Evolutionary conservation across 2,113 vertebrate genomes (phyloP).

Genomic region (Phalacrocorax brasilianus): DNA sequence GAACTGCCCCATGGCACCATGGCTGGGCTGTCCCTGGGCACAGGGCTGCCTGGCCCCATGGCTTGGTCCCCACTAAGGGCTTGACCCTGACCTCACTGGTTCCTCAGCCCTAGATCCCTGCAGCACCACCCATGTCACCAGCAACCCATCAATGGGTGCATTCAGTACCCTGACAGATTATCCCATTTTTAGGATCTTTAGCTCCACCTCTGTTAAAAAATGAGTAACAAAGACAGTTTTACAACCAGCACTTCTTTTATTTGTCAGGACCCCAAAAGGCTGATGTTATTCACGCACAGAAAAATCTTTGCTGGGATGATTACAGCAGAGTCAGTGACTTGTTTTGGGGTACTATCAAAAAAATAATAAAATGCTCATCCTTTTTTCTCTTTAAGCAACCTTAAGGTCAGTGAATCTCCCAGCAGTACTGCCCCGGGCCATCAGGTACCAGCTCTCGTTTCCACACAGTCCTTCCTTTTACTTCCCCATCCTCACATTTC

Average conservation of each 20-base stretch:
- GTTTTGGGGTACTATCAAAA: background rate
- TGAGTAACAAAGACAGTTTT: background rate
- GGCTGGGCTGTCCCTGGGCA: background rate
- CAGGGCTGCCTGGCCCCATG: accelerated
- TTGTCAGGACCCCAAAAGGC: background rate
- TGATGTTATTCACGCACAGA: background rate
- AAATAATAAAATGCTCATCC: background rate
- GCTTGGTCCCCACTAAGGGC: background rate
- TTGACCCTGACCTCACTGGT: accelerated
- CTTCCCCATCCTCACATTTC: background rate
- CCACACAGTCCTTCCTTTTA: background rate
- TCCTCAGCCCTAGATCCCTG: background rate
- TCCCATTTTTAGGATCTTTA: background rate
- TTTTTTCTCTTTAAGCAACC: background rate
- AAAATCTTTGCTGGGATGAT: background rate
- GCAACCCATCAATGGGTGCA: background rate
- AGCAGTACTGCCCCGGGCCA: background rate
- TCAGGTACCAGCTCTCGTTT: background rate
- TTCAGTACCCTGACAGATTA: background rate
- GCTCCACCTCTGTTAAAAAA: background rate
- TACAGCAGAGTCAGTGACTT: background rate
- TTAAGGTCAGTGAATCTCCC: background rate
- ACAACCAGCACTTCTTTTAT: background rate
- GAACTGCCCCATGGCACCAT: accelerated
- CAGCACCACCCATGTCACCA: background rate